Evolutionary conservation across 1,140 invertebrate genomes (phyloP).

Genomic region (Nautilus pompilius): DNA sequence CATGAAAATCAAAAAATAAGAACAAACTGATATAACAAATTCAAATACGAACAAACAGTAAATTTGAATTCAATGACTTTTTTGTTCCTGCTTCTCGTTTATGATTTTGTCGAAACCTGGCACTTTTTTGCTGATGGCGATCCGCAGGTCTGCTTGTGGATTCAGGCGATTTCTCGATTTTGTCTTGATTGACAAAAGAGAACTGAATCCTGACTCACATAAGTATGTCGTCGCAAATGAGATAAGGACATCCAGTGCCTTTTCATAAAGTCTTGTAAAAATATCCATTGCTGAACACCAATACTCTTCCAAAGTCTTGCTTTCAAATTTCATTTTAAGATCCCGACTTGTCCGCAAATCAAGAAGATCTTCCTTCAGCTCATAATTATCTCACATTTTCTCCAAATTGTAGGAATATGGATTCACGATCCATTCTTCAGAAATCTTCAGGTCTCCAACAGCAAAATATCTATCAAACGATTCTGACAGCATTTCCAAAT

Average conservation of each 20-base stretch:
- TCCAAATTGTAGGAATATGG: background rate
- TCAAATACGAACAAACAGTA: background rate
- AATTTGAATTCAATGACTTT: background rate
- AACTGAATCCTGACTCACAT: background rate
- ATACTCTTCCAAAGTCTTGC: conserved; percentile 1
- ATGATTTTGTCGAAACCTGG: background rate
- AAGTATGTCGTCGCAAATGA: background rate
- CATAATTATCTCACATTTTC: background rate
- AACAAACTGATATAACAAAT: no score
- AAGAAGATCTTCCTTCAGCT: no score
- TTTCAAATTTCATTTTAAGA: background rate
- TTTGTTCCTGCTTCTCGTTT: background rate
- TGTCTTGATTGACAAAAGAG: background rate
- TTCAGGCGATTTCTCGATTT: background rate
- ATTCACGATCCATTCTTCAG: background rate
- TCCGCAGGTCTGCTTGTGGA: background rate
- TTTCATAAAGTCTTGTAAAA: background rate
- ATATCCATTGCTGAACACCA: background rate
- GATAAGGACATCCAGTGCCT: background rate
- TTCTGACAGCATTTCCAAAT: conserved; percentile 2
- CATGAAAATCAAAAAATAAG: no score
- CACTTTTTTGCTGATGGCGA: background rate
- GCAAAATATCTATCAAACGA: conserved; percentile 2
- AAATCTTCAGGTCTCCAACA: background rate
- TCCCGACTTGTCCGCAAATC: background rate